Evolutionary conservation across 2,888 invertebrate species (phyloP).

Genomic region (Eupithecia centaureata): DNA sequence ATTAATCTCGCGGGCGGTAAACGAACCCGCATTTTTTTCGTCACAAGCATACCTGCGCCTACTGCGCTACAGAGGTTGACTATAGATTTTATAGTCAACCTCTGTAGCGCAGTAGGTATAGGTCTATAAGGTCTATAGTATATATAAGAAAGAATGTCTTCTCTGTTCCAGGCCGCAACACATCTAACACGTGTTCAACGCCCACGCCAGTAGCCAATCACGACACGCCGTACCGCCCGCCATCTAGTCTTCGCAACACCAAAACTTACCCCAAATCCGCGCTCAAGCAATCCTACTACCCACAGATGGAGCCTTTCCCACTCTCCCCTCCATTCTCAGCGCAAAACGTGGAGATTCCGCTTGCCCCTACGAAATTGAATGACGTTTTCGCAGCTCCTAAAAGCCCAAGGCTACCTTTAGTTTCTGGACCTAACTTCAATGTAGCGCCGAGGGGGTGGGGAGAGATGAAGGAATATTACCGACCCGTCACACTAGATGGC

Average conservation of each 20-base stretch:
- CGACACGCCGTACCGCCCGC: conserved; percentile 81
- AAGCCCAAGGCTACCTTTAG: conserved; percentile 70
- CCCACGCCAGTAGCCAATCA: conserved; percentile 76
- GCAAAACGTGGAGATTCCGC: conserved; percentile 66
- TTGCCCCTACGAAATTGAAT: conserved; percentile 78
- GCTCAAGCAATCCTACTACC: conserved; percentile 69
- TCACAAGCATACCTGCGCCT: too few relatives aligned
- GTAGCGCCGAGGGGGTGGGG: conserved; percentile 94
- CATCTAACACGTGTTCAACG: conserved; percentile 74
- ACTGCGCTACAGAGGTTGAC: too few relatives aligned
- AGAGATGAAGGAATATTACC: conserved; percentile 87
- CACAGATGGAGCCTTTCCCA: conserved; percentile 80
- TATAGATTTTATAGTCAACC: too few relatives aligned
- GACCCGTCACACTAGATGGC: conserved; percentile 88
- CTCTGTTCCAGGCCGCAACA: conserved; percentile 76
- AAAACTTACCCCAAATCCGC: conserved; percentile 79
- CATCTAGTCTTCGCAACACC: conserved; percentile 75
- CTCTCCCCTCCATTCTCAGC: conserved; percentile 67
- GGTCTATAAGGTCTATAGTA: too few relatives aligned
- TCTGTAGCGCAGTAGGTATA: too few relatives aligned
- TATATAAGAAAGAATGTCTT: too few relatives aligned
- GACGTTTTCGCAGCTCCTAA: conserved; percentile 78
- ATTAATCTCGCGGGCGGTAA: too few relatives aligned
- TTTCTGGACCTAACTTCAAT: conserved; percentile 88
- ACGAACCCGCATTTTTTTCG: too few relatives aligned